A percentile compares a stretch with the other conserved stretches of the same genome.
Conservation (phyloP, 2,888 invertebrate species). For the Galerucella calmariensis region DNA sequence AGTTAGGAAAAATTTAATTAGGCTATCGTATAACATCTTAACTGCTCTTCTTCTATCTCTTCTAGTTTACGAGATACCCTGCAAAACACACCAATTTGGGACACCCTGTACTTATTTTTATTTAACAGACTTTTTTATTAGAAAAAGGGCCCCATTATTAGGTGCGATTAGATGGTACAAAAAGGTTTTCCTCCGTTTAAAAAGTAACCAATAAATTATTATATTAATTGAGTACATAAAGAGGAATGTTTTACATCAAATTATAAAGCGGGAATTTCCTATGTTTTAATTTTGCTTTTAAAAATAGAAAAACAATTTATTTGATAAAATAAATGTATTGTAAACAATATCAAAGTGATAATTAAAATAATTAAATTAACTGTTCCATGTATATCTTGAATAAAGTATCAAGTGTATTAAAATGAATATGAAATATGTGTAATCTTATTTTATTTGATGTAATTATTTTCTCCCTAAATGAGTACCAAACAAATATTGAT, state of each 20-base stretch:
- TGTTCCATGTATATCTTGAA: background rate
- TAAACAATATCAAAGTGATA: background rate
- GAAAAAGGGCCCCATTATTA: no score
- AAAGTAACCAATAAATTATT: background rate
- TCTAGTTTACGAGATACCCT: no score
- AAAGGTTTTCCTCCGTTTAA: no score
- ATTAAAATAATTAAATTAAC: background rate
- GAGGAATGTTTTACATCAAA: background rate
- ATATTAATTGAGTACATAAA: background rate
- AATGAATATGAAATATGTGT: background rate
- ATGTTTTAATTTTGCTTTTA: background rate
- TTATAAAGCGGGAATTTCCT: constrained; percentile 3
- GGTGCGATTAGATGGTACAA: no score
- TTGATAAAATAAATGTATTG: background rate
- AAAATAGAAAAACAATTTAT: background rate
- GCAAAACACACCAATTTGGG: no score
- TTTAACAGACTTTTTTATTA: no score
- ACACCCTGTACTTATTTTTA: no score
- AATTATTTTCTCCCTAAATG: no score
- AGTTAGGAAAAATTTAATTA: no score
- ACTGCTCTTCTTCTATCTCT: no score
- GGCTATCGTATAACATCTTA: no score
- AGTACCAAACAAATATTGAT: no score
- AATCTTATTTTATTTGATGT: background rate
- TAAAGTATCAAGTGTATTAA: background rate